A percentile compares a stretch with the other conserved stretches of the same genome.
Conservation (phyloP, 2,888 invertebrate genomes). For the Andrena marginata region DNA sequence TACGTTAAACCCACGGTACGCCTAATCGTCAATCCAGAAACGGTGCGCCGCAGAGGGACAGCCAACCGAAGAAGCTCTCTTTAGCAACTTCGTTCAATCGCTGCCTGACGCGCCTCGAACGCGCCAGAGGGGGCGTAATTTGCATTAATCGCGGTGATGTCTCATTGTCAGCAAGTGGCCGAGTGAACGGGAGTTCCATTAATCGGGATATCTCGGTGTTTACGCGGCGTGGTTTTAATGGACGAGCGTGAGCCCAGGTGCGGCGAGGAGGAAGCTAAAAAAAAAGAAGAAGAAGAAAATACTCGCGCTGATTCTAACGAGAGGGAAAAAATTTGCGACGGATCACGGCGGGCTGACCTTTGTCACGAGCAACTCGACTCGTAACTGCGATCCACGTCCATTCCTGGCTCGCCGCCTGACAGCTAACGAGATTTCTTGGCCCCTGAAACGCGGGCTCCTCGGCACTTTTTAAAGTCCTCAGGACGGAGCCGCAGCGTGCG, state of each 20-base stretch:
- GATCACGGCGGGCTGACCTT: slow-evolving; percentile 28
- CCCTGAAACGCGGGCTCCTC: slow-evolving; percentile 15
- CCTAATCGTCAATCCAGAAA: too few species aligned
- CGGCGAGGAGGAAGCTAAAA: neutral
- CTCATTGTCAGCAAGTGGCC: slow-evolving; percentile 6
- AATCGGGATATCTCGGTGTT: slow-evolving; percentile 6
- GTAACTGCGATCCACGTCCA: slow-evolving; percentile 41
- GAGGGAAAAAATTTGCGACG: slow-evolving; percentile 29
- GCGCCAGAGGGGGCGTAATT: slow-evolving; percentile 22
- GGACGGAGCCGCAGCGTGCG: neutral
- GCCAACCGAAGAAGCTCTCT: neutral
- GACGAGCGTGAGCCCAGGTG: neutral
- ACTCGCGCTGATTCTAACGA: slow-evolving; percentile 11
- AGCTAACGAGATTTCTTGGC: slow-evolving; percentile 40
- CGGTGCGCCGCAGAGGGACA: slow-evolving; percentile 3
- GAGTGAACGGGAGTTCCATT: slow-evolving; percentile 20
- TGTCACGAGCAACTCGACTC: slow-evolving; percentile 34
- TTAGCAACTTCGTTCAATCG: slow-evolving; percentile 26
- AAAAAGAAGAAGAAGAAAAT: too few species aligned
- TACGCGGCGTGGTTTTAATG: slow-evolving; percentile 17
- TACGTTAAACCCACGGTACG: too few species aligned
- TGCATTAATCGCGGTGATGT: slow-evolving; percentile 33
- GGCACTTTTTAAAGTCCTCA: neutral
- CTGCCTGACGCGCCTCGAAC: slow-evolving; percentile 9
- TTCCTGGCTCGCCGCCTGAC: neutral